A percentile compares a stretch with the other conserved stretches of the same genome.
These are phyloP conservation scores for Rhinoraja longicauda DNA, from an alignment of 2,797 vertebrate genomes.

Conservation along the genomic window DNA sequence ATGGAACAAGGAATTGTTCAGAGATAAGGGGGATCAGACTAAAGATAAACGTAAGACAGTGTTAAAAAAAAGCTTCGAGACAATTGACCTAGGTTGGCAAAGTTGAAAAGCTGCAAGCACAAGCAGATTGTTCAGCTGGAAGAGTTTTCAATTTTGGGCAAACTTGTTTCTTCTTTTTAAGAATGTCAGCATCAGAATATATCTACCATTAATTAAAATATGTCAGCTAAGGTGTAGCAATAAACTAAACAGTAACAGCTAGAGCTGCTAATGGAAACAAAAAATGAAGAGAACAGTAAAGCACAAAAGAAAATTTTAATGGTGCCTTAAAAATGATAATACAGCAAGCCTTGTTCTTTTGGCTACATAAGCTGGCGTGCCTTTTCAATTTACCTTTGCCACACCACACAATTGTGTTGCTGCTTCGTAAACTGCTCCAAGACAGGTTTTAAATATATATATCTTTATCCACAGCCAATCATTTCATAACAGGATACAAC, in stretches of 20 bases:
- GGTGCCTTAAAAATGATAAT: background rate
- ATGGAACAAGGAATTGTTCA: too few species aligned
- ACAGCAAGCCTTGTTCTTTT: background rate
- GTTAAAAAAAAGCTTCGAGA: background rate
- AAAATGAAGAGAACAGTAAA: too few species aligned
- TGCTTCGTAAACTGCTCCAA: background rate
- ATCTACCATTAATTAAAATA: background rate
- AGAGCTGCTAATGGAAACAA: background rate
- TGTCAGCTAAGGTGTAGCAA: background rate
- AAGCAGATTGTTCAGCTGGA: background rate
- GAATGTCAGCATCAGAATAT: background rate
- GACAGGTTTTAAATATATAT: background rate
- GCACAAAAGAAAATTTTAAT: too few species aligned
- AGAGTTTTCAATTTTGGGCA: too few species aligned
- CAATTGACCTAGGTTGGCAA: background rate
- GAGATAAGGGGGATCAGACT: background rate
- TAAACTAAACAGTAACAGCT: too few species aligned
- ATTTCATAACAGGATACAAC: background rate
- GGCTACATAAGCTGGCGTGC: background rate
- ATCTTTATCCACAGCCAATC: background rate
- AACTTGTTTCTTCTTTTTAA: too few species aligned
- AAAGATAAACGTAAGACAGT: background rate
- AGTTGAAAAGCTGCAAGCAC: background rate
- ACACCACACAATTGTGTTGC: background rate
- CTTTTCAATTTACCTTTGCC: background rate